Evolutionary conservation across 2,888 invertebrate species (phyloP), one percentile per base, ranked within the genome.

Genomic region (Drosophila hamatofila): DNA sequence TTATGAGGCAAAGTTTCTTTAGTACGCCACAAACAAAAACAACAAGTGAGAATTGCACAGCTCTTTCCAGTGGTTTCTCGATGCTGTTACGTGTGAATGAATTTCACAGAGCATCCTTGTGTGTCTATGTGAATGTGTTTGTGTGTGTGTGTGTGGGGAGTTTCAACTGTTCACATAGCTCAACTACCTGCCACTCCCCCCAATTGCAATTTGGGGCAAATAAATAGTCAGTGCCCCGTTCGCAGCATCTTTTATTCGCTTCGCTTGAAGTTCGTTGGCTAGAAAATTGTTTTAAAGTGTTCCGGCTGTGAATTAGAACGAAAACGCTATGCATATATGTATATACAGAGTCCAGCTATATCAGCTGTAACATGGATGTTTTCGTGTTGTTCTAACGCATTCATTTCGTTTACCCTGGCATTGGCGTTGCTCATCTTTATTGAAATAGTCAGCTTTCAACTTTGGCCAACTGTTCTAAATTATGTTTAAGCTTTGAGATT

Each of bases 1-100:
- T 86, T 86, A 85, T 87, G 85, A 89, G 88, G 60, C 83, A 82
- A 89, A 85, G 85, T 89, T 89, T 87, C 84, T 71, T 72, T 60
- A 39, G 30, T 63, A 16, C 23, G 49, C 66, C 58, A 69, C 73
- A 70, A 70, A 67, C 57, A 66, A 73, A 44, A 63, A 57, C 56
- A 61, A 59, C 44, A 58, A 55, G 30, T 56, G 14, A 37, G 39
- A 66, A 58, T 46, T 72, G 37, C 75, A 39, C 74, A 42, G 41
- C 39, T 39, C 30, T 37, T 58, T 23, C 41, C 56, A 37, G 18
- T 55, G 52, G 48, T 60, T 49, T 58, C 48, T 39, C 78, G 23
- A 46, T 51, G 42, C 57, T 37, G 14, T 42, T 80, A 62, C 42
- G 67, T 81, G 71, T 80, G 76, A 72, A 81, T 81, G 63, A 55